Base-by-base conservation (phyloP, 2,888 invertebrate genomes). In the Chorisops tibialis region DNA sequence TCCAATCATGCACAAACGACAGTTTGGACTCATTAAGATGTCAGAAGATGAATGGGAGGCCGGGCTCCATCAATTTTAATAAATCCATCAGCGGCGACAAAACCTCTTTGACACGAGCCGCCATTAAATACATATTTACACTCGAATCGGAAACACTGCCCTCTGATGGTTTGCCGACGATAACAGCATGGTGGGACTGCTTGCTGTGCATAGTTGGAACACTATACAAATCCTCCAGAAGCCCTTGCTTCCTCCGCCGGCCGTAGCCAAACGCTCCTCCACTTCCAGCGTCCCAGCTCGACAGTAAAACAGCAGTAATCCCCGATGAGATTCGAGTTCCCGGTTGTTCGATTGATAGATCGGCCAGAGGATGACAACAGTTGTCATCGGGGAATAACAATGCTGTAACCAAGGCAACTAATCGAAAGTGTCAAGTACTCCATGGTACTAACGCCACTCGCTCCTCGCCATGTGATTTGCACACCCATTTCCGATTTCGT, bases 51-150 rank as follows among this genome's bases (percentile, higher is more conserved):
- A 59, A 59, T 59, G 35, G 56, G 14, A 45, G 47, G 12, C 45
- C 58, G 12, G 58, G 37, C 58, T 58, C 45, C 58, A 58, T 58
- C 35, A 58, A 58, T 58, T 59, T 59, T 59, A 59, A 59, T 59
- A 59, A 59, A 56, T 56, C 56, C 56, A 43, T 56, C 56, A 43
- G 43, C 56, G 45, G 43, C 45, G 43, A 56, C 56, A 56, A 56
- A 56, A 56, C 56, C 56, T 56, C 56, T 56, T 56, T 56, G 56
- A 56, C 45, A 45, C 56, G 45, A 22, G 45, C 56, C 56, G 56
- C 56, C 30, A 56, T 56, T 56, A 56, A 56, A 56, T n/a, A n/a
- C n/a, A n/a, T 56, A 56, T 56, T 56, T 56, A 56, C 56, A 56
- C 30, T 18, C 19, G 39, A 22, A 54, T 54, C 52, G n/a, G 21